phyloP scores from a whole-genome alignment of 2,888 invertebrate species.

The Galerucella nymphaeae region DNA sequence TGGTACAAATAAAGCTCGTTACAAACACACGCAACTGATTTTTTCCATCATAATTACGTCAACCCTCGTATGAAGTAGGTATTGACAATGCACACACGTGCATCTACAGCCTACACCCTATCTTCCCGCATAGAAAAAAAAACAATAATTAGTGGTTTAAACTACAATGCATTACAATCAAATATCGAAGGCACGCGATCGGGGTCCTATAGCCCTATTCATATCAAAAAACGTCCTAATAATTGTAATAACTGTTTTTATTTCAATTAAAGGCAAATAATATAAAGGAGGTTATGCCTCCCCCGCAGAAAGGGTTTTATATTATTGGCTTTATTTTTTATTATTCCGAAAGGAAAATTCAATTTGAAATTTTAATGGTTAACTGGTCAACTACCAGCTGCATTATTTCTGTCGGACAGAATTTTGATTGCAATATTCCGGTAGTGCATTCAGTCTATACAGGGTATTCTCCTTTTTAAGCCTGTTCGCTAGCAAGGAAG shows the following conservation, averaged over 20 bases:
- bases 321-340: constrained; percentile 1
- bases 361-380: constrained; percentile 26
- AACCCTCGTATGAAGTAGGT: neutral
- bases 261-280: constrained; percentile 23
- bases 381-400: constrained; percentile 20
- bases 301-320: constrained; percentile 23
- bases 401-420: neutral
- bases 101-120: constrained; percentile 14
- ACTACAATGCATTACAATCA: constrained; percentile 19
- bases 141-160: constrained; percentile 27
- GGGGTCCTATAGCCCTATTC: constrained; percentile 1
- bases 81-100: constrained; percentile 26
- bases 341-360: constrained; percentile 15
- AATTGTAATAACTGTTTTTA: constrained; percentile 27
- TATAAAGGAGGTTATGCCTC: constrained; percentile 9
- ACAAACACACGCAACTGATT: constrained; percentile 11
- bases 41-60: constrained; percentile 11
- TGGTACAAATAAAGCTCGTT: neutral
- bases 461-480: neutral
- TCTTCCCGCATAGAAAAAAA: constrained; percentile 14
- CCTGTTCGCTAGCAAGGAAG: no score
- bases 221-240: constrained; percentile 14
- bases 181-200: constrained; percentile 23
- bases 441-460: neutral
- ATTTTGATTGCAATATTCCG: neutral